Conservation (phyloP, 2,113 vertebrate genomes). For the Oncorhynchus nerka region DNA sequence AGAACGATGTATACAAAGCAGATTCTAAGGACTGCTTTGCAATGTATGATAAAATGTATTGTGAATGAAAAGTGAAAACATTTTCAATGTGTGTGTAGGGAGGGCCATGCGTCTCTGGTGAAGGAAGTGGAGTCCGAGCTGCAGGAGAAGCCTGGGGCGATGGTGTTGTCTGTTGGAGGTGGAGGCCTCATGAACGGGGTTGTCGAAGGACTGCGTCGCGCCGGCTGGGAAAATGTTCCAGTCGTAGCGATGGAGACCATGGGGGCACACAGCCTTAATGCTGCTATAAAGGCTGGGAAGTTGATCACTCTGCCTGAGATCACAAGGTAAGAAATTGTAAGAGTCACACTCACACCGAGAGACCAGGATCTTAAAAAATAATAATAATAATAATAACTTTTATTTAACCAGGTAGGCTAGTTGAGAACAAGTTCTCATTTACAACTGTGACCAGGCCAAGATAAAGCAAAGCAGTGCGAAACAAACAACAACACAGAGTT, state of each 20-base stretch:
- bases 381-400: too few species aligned
- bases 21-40: not conserved
- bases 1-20: not conserved
- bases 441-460: too few species aligned
- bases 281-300: conserved; percentile 73
- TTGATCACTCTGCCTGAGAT: conserved; percentile 83
- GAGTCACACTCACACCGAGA: not conserved
- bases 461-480: too few species aligned
- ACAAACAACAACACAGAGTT: too few species aligned
- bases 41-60: not conserved
- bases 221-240: conserved; percentile 83
- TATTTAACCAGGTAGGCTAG: too few species aligned
- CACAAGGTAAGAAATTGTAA: conserved; percentile 78
- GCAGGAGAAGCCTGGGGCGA: conserved; percentile 75
- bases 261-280: conserved; percentile 85
- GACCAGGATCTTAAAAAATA: not conserved
- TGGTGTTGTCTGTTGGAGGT: conserved; percentile 86
- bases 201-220: conserved; percentile 78
- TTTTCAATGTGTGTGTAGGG: conserved; percentile 67
- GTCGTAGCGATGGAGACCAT: conserved; percentile 85
- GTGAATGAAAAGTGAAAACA: not conserved
- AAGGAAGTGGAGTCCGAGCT: conserved; percentile 78
- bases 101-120: conserved; percentile 84
- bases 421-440: too few species aligned
- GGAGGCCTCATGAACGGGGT: conserved; percentile 87